Base-by-base conservation (phyloP, 1,140 invertebrate species). In the Helicoverpa armigera region DNA sequence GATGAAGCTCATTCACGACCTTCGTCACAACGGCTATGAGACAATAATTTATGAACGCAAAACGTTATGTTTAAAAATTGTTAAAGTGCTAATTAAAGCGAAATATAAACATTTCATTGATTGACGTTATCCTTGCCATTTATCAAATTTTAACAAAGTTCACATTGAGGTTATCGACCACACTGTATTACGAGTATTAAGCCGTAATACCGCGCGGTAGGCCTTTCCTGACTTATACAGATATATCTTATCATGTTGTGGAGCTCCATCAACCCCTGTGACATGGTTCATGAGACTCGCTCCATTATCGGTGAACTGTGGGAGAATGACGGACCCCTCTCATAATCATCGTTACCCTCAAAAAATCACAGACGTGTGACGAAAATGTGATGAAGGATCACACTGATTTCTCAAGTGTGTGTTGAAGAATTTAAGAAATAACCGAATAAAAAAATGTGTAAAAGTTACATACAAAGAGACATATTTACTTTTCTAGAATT, bases 51-150 rank as follows among this genome's bases (percentile, higher is more conserved):
- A 48, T 16, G 50, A 51, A 50, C 48, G 43, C 65, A 48, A 18
- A 18, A 11, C 48, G 23, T 50, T 12, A 67, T 16, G 35, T 16
- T 65, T 65, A 65, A 65, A 65, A 48, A 48, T 18, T 50, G 13
- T 16, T 18, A 2, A 16, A 50, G 43, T 23, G 65, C 43, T 69
- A 50, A 69, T 69, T 69, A 65, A 31, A 43, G 2, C 16, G 13
- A 69, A 48, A 50, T 2, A 50, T 69, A 50, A 29, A 50, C 48
- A 50, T 67, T 67, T 67, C 16, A 48, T 13, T 48, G 43, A 50
- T 50, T 18, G 43, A 69, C 65, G 65, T 69, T 69, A 69, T 69
- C 65, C 65, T 69, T 69, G 65, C 65, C 43, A 69, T 69, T 69
- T 69, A 69, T 69, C 65, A 50, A 69, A 50, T 50, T 69, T 69